Conservation (phyloP, 2,888 invertebrate species). For the Priocnemis perturbator region DNA sequence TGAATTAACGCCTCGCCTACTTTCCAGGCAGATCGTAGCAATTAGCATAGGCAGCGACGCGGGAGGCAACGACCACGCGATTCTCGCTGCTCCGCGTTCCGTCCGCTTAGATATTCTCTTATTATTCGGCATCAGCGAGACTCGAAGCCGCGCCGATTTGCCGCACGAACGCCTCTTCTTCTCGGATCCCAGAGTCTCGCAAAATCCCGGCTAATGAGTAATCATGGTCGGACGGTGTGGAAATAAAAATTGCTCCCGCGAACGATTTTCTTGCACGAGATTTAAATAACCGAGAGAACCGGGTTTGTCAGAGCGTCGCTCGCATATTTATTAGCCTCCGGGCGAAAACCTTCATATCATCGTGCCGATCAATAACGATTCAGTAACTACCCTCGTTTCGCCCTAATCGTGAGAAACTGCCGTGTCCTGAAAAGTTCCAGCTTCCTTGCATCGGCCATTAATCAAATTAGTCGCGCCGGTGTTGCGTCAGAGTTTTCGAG, state of each 20-base stretch:
- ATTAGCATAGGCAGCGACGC: conserved; percentile 6
- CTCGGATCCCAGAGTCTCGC: no score
- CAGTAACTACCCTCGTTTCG: not conserved
- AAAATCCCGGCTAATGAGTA: no score
- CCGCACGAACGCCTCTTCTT: no score
- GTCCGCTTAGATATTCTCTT: not conserved
- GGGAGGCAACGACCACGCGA: conserved; percentile 2
- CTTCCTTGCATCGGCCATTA: not conserved
- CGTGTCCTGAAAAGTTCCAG: not conserved
- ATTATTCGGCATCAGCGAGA: not conserved
- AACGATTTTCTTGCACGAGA: no score
- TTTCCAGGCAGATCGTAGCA: conserved; percentile 12
- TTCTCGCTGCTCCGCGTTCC: not conserved
- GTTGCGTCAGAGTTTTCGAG: conserved; percentile 15
- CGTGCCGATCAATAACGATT: not conserved
- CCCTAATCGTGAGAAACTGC: not conserved
- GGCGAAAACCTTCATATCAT: no score
- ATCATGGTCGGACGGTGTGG: no score
- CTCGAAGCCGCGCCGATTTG: not conserved
- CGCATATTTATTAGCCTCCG: no score
- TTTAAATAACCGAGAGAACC: no score
- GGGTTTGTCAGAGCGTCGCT: no score
- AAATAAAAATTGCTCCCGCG: no score
- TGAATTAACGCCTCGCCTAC: conserved; percentile 17
- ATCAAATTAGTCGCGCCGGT: not conserved